phyloP scores from a whole-genome alignment of 2,888 invertebrate genomes.

The Xestobium rufovillosum region DNA sequence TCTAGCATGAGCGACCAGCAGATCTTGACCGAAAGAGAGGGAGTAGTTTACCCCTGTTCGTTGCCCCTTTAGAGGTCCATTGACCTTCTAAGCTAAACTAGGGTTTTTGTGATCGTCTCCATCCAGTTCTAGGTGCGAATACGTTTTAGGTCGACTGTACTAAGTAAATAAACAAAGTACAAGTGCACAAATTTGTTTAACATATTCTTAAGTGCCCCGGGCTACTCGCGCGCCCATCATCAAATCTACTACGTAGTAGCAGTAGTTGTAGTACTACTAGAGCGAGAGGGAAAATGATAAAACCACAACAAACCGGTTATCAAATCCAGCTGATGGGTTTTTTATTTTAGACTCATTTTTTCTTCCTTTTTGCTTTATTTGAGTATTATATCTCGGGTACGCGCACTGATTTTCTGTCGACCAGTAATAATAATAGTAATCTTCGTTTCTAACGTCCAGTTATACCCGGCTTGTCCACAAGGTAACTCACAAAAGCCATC shows the following conservation, averaged over 20 bases:
- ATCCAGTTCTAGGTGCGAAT: no score
- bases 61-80: conserved; percentile 31
- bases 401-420: no score
- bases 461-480: no score
- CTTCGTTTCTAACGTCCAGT: no score
- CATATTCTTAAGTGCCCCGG: no score
- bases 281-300: conserved; percentile 35
- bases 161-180: no score
- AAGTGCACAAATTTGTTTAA: no score
- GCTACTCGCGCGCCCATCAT: conserved; percentile 25
- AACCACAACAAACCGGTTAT: conserved; percentile 40
- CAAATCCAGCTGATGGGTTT: conserved; percentile 43
- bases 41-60: conserved; percentile 29
- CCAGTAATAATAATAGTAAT: no score
- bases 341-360: conserved; percentile 39
- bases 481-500: no score
- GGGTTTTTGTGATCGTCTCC: no score
- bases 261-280: conserved; percentile 42
- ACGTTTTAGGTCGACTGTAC: no score
- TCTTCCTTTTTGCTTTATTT: conserved; percentile 36
- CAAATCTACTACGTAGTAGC: conserved; percentile 41
- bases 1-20: conserved; percentile 26
- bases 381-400: no score
- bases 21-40: conserved; percentile 25
- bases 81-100: conserved; percentile 31